These are phyloP conservation scores for Sycophaga agraensis DNA, from an alignment of 1,140 invertebrate genomes.

Conservation along the genomic window DNA sequence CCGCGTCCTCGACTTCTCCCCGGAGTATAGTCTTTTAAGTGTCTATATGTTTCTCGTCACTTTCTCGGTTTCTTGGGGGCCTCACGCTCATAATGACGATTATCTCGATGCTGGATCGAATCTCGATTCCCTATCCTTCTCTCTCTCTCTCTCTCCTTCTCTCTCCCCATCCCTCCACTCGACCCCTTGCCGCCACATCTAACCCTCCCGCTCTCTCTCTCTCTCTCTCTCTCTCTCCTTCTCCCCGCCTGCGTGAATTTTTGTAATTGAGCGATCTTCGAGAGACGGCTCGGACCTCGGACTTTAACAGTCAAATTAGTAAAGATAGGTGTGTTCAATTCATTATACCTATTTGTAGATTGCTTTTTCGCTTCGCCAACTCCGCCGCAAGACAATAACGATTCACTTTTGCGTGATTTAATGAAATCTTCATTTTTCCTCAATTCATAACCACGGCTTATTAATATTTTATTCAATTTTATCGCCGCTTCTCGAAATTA, in stretches of 20 bases:
- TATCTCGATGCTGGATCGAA: conserved; percentile 24
- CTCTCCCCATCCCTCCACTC: too few species aligned
- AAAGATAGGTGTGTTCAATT: background rate
- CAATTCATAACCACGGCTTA: too few species aligned
- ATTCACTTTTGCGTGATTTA: too few species aligned
- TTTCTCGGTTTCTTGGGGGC: background rate
- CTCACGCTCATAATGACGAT: conserved; percentile 13
- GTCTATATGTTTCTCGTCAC: conserved; percentile 27
- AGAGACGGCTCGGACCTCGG: background rate
- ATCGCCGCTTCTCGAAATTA: too few species aligned
- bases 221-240: too few species aligned
- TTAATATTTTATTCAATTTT: too few species aligned
- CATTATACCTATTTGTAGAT: background rate
- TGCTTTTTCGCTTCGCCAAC: too few species aligned
- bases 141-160: too few species aligned
- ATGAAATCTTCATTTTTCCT: too few species aligned
- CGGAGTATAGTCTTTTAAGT: conserved; percentile 15
- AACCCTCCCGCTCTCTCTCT: too few species aligned
- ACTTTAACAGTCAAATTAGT: conserved; percentile 23
- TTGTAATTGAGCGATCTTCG: conserved; percentile 25
- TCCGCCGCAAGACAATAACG: too few species aligned
- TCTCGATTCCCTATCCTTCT: background rate
- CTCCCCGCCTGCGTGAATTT: conserved; percentile 8
- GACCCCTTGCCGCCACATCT: background rate
- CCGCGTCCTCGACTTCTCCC: background rate